Evolutionary conservation across 2,797 vertebrate genomes (phyloP).

Genomic region (Halcyon leucocephala): DNA sequence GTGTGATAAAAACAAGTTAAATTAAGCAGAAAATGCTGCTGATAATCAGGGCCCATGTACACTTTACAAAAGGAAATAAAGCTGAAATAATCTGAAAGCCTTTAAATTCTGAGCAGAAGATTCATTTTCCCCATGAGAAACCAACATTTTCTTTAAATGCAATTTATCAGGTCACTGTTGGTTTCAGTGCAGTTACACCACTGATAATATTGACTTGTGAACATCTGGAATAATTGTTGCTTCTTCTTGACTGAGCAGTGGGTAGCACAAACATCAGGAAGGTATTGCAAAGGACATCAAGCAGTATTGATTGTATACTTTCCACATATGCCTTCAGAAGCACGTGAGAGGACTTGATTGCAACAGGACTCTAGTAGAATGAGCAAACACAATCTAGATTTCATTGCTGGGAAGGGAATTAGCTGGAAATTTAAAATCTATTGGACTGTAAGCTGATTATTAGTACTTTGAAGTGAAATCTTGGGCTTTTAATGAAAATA

Average conservation of each 20-base stretch:
- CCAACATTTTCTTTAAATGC: background rate
- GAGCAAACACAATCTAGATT: background rate
- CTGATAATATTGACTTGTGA: background rate
- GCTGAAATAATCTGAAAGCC: background rate
- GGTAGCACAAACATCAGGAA: background rate
- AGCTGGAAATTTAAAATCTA: background rate
- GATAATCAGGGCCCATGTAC: background rate
- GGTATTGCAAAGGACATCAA: background rate
- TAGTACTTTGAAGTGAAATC: background rate
- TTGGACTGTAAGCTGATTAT: background rate
- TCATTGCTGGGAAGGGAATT: background rate
- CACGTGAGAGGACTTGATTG: background rate
- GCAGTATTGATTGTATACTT: background rate
- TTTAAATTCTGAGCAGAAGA: background rate
- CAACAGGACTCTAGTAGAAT: background rate
- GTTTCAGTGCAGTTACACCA: background rate
- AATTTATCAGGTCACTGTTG: background rate
- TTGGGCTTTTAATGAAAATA: background rate
- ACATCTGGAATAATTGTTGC: background rate
- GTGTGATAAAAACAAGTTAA: background rate
- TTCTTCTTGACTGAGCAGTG: background rate
- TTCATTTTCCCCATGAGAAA: background rate
- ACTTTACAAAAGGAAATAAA: background rate
- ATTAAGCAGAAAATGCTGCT: slow-evolving; percentile 2
- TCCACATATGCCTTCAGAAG: background rate